Base-by-base conservation (phyloP, 2,888 invertebrate genomes). In the Cactoblastis cactorum region DNA sequence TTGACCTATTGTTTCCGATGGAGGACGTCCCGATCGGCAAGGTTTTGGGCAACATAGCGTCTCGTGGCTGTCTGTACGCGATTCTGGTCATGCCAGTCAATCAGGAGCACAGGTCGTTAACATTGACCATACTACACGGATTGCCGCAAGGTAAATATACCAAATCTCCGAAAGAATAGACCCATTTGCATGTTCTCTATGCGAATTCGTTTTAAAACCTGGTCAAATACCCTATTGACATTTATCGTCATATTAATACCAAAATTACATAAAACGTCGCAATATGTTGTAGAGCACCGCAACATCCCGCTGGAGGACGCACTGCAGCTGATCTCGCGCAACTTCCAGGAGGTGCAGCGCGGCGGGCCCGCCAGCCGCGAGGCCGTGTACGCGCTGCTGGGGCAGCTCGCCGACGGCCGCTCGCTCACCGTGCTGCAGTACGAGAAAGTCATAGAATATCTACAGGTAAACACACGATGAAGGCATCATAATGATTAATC, bases 251-350 rank as follows among this genome's bases (percentile, higher is more conserved):
- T n/a, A n/a, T n/a, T n/a, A n/a, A n/a, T n/a, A n/a, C n/a, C n/a
- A n/a, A n/a, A n/a, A n/a, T n/a, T n/a, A n/a, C n/a, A n/a, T n/a
- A 15, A 15, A 37, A 28, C 28, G 8, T 32, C n/a, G n/a, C n/a
- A n/a, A n/a, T n/a, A n/a, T n/a, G n/a, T 53, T 45, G 59, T 90
- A 94, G 98, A 98, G 74, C 98, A 98, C 82, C 93, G 98, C 63
- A 98, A 98, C 84, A 98, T 98, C 97, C 97, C 97, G 0, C 75
- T 97, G 34, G 97, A 98, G 51, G 97, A 98, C 80, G 97, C 98
- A 0, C 86, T 98, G 53, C 92, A 92, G 58, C 88, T 98, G 56
- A 90, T 98, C 24, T 92, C 93, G 6, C 91, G 94, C 0, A 95
- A 96, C 76, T 86, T 90, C 74, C 83, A 91, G 48, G 92, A 92